Evolutionary conservation across 2,888 invertebrate genomes (phyloP).

Genomic region (Amphiduros pacificus): DNA sequence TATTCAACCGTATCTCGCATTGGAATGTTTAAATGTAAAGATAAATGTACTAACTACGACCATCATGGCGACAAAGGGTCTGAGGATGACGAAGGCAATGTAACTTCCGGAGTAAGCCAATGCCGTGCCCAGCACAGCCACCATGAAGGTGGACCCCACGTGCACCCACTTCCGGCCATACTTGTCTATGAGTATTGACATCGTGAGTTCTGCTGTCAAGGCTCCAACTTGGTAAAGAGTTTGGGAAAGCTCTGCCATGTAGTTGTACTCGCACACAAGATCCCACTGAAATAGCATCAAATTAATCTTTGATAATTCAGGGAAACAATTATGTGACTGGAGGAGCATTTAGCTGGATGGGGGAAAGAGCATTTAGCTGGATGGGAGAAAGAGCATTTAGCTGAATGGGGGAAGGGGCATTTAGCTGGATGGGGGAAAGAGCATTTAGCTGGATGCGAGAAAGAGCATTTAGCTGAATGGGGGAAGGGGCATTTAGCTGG

Average conservation of each 20-base stretch:
- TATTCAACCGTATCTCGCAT: too few relatives aligned
- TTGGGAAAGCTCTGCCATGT: slow-evolving; percentile 10
- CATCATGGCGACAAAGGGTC: background rate
- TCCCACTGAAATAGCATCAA: slow-evolving; percentile 6
- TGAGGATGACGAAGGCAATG: slow-evolving; percentile 1
- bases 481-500: too few relatives aligned
- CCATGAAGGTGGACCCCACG: background rate
- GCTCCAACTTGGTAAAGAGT: slow-evolving; percentile 5
- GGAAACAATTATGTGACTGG: too few relatives aligned
- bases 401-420: too few relatives aligned
- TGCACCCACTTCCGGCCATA: slow-evolving; percentile 4
- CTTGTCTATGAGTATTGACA: slow-evolving; percentile 3
- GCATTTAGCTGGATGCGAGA: too few relatives aligned
- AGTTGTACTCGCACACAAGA: slow-evolving; percentile 13
- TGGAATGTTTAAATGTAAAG: too few relatives aligned
- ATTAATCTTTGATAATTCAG: too few relatives aligned
- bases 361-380: too few relatives aligned
- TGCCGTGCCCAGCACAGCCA: background rate
- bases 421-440: too few relatives aligned
- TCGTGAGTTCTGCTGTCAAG: background rate
- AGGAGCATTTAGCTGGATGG: too few relatives aligned
- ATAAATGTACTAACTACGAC: slow-evolving; percentile 13
- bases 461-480: too few relatives aligned
- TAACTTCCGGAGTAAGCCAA: background rate
- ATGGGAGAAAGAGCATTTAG: too few relatives aligned